phyloP scores from a whole-genome alignment of 2,888 invertebrate species.

The Creontiades dilutus region DNA sequence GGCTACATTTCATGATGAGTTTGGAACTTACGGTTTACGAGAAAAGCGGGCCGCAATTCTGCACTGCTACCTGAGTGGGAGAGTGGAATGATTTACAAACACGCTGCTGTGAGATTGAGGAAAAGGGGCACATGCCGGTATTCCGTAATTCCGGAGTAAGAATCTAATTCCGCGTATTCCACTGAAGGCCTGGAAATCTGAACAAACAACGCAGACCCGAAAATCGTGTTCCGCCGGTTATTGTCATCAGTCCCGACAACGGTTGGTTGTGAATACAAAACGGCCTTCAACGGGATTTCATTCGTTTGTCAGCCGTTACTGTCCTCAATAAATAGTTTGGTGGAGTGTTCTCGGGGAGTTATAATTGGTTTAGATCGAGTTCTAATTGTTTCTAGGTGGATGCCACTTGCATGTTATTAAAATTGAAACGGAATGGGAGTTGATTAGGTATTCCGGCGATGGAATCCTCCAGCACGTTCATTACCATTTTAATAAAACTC shows the following conservation, averaged over 20 bases:
- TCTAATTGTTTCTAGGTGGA: conserved; percentile 35
- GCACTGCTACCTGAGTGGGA: too few species aligned
- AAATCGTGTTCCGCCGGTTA: neutral
- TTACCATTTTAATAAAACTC: neutral
- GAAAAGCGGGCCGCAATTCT: too few species aligned
- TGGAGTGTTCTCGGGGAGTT: neutral
- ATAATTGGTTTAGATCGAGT: conserved; percentile 3
- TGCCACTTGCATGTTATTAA: conserved; percentile 34
- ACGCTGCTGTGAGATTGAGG: too few species aligned
- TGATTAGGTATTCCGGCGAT: neutral
- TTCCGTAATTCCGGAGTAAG: too few species aligned
- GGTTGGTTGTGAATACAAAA: conserved; percentile 11
- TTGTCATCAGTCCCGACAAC: neutral
- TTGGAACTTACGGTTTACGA: too few species aligned
- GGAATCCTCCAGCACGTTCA: neutral
- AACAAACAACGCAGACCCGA: too few species aligned
- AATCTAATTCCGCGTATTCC: too few species aligned
- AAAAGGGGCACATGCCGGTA: too few species aligned
- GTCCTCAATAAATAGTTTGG: neutral
- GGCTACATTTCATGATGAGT: too few species aligned
- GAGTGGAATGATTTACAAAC: too few species aligned
- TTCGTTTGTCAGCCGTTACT: neutral
- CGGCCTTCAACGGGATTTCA: neutral
- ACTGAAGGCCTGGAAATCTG: too few species aligned
- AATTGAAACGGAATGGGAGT: neutral